phyloP scores from a whole-genome alignment of 2,797 vertebrate species.

The Thamnophis elegans region DNA sequence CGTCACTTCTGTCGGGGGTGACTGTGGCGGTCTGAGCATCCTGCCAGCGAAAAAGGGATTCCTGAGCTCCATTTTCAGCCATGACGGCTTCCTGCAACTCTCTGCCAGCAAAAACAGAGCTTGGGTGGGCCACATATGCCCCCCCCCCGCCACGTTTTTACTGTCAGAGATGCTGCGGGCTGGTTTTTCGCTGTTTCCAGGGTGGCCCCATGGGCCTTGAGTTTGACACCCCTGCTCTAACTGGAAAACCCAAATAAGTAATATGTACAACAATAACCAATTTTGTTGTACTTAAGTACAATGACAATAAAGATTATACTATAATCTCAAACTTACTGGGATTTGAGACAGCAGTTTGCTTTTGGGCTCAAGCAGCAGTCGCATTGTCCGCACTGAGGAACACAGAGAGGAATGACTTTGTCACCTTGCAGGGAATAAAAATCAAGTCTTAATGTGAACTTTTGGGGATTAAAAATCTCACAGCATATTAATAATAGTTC shows the following conservation, averaged over 20 bases:
- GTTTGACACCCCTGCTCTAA: not conserved
- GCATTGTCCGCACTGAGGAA: constrained; percentile 68
- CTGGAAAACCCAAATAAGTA: not conserved
- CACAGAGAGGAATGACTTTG: constrained; percentile 67
- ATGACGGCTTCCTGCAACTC: too few species aligned
- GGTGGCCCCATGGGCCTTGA: too few species aligned
- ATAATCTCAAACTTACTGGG: constrained; percentile 56
- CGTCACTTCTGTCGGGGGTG: rapidly evolving
- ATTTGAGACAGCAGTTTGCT: constrained; percentile 65
- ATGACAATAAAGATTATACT: too few species aligned
- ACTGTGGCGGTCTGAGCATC: too few species aligned
- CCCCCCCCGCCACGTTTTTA: too few species aligned
- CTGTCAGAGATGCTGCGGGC: too few species aligned
- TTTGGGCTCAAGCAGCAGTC: constrained; percentile 63
- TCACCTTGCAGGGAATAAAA: constrained; percentile 62
- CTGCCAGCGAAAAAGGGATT: too few species aligned
- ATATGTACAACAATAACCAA: not conserved
- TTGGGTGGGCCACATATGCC: too few species aligned
- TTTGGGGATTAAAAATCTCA: not conserved
- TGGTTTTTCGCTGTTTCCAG: too few species aligned
- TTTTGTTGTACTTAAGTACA: too few species aligned
- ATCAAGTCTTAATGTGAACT: not conserved
- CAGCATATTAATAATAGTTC: not conserved
- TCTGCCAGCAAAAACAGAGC: too few species aligned
- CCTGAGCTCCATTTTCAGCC: too few species aligned